phyloP scores from a whole-genome alignment of 1,140 invertebrate genomes.

The Achroia grisella region DNA sequence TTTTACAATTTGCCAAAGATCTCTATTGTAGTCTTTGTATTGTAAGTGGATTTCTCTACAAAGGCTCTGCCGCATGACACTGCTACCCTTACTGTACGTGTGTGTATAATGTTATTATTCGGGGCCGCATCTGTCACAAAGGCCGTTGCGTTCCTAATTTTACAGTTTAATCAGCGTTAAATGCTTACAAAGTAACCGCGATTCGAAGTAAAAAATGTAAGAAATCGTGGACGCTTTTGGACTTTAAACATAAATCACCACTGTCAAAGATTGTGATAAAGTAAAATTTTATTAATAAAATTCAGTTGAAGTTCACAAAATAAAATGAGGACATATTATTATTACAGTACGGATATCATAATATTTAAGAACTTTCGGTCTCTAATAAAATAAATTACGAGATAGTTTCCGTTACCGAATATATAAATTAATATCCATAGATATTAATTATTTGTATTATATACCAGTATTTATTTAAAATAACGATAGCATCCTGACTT shows the following conservation, averaged over 20 bases:
- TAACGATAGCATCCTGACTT: too few species aligned
- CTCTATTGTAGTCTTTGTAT: conserved; percentile 55
- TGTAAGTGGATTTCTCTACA: conserved; percentile 67
- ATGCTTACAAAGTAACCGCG: conserved; percentile 56
- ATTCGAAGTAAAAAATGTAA: conserved; percentile 42
- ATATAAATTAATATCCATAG: too few species aligned
- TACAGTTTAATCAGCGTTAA: conserved; percentile 74
- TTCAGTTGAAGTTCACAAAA: too few species aligned
- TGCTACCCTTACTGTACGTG: conserved; percentile 42
- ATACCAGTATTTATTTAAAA: too few species aligned
- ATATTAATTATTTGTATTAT: too few species aligned
- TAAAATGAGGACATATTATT: too few species aligned
- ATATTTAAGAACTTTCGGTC: too few species aligned
- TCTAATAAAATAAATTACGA: too few species aligned
- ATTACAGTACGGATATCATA: too few species aligned
- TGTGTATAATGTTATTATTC: conserved; percentile 66
- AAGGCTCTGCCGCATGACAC: conserved; percentile 45
- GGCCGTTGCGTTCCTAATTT: conserved; percentile 57
- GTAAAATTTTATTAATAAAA: conserved; percentile 16
- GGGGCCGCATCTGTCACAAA: conserved; percentile 64
- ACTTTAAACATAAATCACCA: conserved; percentile 49
- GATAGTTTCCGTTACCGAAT: too few species aligned
- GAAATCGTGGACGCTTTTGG: conserved; percentile 37
- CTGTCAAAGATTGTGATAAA: conserved; percentile 50
- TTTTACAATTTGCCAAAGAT: conserved; percentile 71